phyloP scores from a whole-genome alignment of 2,113 vertebrate species.

The Martes martes region DNA sequence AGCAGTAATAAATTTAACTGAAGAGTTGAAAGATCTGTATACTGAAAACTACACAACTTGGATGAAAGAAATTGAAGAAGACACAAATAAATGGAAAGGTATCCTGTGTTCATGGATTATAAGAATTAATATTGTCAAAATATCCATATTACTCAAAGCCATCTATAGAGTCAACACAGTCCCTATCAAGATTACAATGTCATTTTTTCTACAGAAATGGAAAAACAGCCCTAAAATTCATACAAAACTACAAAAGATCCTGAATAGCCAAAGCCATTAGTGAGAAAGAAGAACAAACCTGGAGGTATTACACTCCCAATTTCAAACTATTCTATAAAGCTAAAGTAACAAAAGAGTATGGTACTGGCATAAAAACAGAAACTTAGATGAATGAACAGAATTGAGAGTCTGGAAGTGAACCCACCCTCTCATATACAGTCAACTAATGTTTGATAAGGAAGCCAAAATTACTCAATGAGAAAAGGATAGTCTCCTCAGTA shows the following conservation, averaged over 20 bases:
- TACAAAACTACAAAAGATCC: not conserved
- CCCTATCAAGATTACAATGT: not conserved
- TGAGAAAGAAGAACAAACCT: not conserved
- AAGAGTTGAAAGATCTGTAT: not conserved
- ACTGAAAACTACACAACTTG: not conserved
- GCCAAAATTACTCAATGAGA: not conserved
- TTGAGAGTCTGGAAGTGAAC: not conserved
- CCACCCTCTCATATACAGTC: not conserved
- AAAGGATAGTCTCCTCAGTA: not conserved
- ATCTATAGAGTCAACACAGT: not conserved
- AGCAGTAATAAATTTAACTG: not conserved
- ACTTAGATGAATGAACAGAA: not conserved
- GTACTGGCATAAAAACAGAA: not conserved
- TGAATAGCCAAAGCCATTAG: not conserved
- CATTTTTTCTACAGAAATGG: not conserved
- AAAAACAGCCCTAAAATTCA: not conserved
- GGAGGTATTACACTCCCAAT: not conserved
- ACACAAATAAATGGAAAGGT: not conserved
- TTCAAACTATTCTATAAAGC: not conserved
- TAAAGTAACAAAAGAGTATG: not conserved
- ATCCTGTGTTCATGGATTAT: not conserved
- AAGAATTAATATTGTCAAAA: not conserved
- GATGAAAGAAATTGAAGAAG: not conserved
- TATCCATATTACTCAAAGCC: not conserved
- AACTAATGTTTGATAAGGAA: not conserved